These are phyloP conservation scores for Acanthisitta chloris DNA, from an alignment of 2,113 vertebrate genomes.

Conservation along the genomic window DNA sequence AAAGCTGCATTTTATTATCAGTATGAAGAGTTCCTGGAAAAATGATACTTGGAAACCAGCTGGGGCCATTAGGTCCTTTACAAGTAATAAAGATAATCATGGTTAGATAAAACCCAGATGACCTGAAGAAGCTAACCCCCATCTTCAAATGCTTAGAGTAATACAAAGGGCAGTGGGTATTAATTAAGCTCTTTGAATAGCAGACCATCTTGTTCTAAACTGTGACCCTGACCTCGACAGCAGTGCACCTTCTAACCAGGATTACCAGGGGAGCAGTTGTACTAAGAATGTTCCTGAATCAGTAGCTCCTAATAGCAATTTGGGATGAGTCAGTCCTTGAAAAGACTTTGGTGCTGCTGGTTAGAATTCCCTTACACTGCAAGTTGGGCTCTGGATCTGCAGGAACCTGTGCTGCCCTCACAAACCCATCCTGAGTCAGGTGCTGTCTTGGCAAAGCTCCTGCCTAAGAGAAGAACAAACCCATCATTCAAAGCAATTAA, in stretches of 20 bases:
- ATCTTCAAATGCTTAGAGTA: not conserved
- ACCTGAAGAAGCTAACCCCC: not conserved
- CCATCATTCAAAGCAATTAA: not conserved
- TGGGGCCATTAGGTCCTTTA: not conserved
- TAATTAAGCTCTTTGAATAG: not conserved
- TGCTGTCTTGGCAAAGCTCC: not conserved
- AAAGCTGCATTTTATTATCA: not conserved
- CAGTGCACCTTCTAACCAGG: too few species aligned
- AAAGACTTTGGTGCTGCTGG: not conserved
- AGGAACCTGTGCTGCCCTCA: not conserved
- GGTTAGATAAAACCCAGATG: not conserved
- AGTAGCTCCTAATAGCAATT: not conserved
- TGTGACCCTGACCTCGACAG: not conserved
- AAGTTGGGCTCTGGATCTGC: not conserved
- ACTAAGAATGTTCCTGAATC: not conserved
- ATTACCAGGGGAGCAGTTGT: not conserved
- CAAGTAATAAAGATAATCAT: not conserved
- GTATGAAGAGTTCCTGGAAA: not conserved
- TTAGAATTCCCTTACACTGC: not conserved
- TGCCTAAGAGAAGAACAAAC: not conserved
- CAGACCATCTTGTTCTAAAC: not conserved
- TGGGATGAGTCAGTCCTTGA: not conserved
- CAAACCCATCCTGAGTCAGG: not conserved
- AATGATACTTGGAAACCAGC: not conserved
- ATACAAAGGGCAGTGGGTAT: not conserved